A percentile compares a stretch with the other conserved stretches of the same genome.
Evolutionary conservation across 1,140 invertebrate species (phyloP).

Genomic region (Chymomyza costata): DNA sequence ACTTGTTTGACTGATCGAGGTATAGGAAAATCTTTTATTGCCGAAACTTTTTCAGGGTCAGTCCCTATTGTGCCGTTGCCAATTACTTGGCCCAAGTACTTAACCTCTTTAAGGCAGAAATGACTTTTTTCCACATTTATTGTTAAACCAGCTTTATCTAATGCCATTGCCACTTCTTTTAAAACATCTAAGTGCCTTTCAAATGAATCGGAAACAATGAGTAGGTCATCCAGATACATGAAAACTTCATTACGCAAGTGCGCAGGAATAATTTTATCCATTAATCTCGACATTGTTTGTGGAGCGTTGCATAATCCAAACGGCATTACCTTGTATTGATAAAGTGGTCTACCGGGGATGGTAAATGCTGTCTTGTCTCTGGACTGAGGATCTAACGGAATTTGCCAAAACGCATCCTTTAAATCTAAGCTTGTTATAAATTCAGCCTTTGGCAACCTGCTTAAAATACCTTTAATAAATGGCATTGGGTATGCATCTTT

Average conservation of each 20-base stretch:
- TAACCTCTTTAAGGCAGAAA: not conserved
- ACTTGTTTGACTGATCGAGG: conserved; percentile 8
- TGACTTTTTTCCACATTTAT: not conserved
- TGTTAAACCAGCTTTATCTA: not conserved
- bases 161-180: too few species aligned
- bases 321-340: conserved; percentile 5
- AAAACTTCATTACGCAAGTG: too few species aligned
- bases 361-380: conserved; percentile 75
- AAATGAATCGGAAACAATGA: not conserved
- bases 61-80: not conserved
- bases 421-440: conserved; percentile 48
- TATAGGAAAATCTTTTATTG: too few species aligned
- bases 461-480: conserved; percentile 33
- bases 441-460: conserved; percentile 15
- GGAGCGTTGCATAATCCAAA: conserved; percentile 9
- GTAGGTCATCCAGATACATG: conserved; percentile 1
- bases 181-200: not conserved
- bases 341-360: conserved; percentile 61
- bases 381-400: conserved; percentile 43
- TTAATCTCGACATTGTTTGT: conserved; percentile 1
- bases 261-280: not conserved
- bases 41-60: not conserved
- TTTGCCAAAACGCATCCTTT: conserved; percentile 65
- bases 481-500: conserved; percentile 29
- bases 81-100: not conserved